Base-by-base conservation (phyloP, 2,797 vertebrate species). In the Pelodytes ibericus region DNA sequence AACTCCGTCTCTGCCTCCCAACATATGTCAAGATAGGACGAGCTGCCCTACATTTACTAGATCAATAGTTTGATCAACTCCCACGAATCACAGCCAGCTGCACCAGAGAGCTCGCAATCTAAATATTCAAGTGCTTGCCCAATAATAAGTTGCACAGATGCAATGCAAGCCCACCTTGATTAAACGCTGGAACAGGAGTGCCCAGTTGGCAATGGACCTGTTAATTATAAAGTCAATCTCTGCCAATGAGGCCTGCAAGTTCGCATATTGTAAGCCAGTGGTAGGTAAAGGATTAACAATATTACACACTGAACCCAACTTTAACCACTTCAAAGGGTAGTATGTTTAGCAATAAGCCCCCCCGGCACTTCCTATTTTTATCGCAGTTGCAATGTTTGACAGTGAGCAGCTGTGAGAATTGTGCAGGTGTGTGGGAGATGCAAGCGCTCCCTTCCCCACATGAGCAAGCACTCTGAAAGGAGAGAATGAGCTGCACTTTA, bases 371-470 rank as follows among this genome's bases (percentile, higher is more conserved):
- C 71, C 65, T 73, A 68, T 79, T 79, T 49, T 69, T 74, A 79
- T 63, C 57, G 13, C 9, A 3, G 64, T 69, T 30, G 64, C 58
- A 24, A 20, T 31, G 71, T 69, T 61, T 63, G 64, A 44, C 69
- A 36, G 75, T 36, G 51, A 77, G 75, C 3, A 30, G 36, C 56
- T 36, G 71, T 47, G 58, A 61, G 76, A 62, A 74, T 74, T 60
- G 70, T 49, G 71, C 71, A 62, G 71, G 65, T 79, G 71, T 79
- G 71, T 79, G 71, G 71, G 77, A 79, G 71, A 44, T 68, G 33
- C 18, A 33, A 69, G 64, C 44, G 47, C 33, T 79, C 65, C 44
- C 49, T 69, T 74, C 77, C 39, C 71, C 58, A 74, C 77, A 74
- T 58, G 64, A 63, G 60, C 65, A 33, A 72, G 22, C 25, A 22